Evolutionary conservation across 1,140 invertebrate species (phyloP).

Genomic region (Bombus pascuorum): DNA sequence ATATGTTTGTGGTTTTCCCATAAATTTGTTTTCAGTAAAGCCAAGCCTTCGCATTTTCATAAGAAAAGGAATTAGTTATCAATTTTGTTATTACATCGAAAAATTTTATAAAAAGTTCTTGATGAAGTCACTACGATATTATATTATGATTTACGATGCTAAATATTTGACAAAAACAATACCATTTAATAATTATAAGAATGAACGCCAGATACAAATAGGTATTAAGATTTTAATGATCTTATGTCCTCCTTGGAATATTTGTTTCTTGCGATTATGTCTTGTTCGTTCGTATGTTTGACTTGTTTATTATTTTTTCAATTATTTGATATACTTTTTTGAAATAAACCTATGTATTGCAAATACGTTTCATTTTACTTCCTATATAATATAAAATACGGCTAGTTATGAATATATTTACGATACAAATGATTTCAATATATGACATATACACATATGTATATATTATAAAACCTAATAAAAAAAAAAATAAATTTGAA

Average conservation of each 20-base stretch:
- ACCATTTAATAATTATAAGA: neutral
- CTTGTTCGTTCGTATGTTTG: neutral
- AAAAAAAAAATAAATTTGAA: neutral
- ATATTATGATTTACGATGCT: neutral
- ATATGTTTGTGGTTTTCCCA: neutral
- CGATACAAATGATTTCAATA: neutral
- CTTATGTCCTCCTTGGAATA: neutral
- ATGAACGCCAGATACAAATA: neutral
- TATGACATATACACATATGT: too few species aligned
- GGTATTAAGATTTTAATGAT: neutral
- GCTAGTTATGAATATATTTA: neutral
- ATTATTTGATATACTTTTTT: neutral
- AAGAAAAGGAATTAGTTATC: neutral
- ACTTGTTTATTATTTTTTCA: neutral
- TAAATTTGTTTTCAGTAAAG: neutral
- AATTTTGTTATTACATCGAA: neutral
- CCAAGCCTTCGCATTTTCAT: neutral
- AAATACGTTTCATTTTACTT: neutral
- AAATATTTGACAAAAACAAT: neutral
- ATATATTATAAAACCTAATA: neutral
- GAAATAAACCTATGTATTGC: neutral
- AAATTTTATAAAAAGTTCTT: neutral
- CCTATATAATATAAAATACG: neutral
- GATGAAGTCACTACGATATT: neutral
- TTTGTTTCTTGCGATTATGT: neutral